Conservation (phyloP, 1,140 invertebrate species). For the Anastatus disparis region DNA sequence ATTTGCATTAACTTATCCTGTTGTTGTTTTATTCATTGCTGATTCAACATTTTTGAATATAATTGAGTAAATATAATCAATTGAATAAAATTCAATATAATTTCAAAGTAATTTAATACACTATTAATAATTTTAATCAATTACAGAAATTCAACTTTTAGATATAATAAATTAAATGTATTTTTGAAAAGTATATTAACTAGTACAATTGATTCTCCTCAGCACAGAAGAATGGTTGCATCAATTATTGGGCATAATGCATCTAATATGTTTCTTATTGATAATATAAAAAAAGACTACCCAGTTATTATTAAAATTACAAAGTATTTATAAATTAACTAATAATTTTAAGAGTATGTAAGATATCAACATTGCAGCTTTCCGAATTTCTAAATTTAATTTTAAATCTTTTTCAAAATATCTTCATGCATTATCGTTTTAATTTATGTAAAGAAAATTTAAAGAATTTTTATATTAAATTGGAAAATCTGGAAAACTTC, state of each 20-base stretch:
- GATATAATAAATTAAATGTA: neutral
- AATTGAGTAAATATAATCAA: constrained; percentile 38
- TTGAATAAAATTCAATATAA: neutral
- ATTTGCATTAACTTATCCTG: neutral
- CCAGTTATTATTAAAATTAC: neutral
- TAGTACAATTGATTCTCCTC: neutral
- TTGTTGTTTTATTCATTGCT: constrained; percentile 5
- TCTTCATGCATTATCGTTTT: too few species aligned
- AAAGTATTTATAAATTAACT: constrained; percentile 12
- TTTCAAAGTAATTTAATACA: neutral
- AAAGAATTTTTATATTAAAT: too few species aligned
- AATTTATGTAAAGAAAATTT: too few species aligned
- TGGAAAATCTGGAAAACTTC: too few species aligned
- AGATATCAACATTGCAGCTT: too few species aligned
- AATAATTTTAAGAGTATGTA: too few species aligned
- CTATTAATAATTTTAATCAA: neutral
- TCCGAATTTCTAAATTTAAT: too few species aligned
- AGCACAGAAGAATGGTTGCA: constrained; percentile 38
- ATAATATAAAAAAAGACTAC: too few species aligned
- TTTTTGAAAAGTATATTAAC: neutral
- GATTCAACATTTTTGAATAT: constrained; percentile 42
- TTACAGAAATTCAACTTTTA: neutral
- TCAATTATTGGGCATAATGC: too few species aligned
- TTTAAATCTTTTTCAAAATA: too few species aligned
- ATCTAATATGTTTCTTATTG: too few species aligned